Conservation (phyloP, 2,797 vertebrate species). For the Capromys pilorides region DNA sequence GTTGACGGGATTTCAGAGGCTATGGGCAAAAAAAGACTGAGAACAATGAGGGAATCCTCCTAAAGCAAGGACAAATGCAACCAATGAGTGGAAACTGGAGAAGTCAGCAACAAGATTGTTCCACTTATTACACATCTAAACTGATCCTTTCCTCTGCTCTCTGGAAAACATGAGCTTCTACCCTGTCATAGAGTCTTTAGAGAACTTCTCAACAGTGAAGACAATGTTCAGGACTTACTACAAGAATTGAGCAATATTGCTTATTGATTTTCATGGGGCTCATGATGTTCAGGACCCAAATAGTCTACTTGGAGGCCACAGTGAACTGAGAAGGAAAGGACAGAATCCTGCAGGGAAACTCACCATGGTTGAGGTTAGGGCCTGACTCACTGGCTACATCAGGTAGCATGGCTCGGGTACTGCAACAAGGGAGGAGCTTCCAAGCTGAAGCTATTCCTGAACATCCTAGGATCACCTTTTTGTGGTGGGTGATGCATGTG, state of each 20-base stretch:
- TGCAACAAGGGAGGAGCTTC: not conserved
- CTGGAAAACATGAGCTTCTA: not conserved
- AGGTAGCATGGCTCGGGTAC: not conserved
- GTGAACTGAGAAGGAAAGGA: not conserved
- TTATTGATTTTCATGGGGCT: not conserved
- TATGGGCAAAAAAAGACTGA: not conserved
- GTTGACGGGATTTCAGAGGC: not conserved
- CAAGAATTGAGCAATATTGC: not conserved
- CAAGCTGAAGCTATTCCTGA: not conserved
- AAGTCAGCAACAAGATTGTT: not conserved
- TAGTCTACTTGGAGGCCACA: not conserved
- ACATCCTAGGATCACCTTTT: not conserved
- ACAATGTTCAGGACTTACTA: not conserved
- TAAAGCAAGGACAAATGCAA: not conserved
- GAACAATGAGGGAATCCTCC: not conserved
- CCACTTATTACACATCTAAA: not conserved
- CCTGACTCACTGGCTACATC: not conserved
- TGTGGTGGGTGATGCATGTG: too few relatives aligned
- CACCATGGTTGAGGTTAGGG: not conserved
- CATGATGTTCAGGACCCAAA: not conserved
- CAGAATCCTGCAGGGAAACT: not conserved
- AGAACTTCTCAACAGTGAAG: not conserved
- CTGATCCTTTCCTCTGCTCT: not conserved
- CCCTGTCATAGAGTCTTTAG: not conserved
- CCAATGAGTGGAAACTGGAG: not conserved